Percentiles rank a stretch among this genome's conserved stretches.
phyloP scores from a whole-genome alignment of 2,888 invertebrate species.

The Pseudococcus longispinus region DNA sequence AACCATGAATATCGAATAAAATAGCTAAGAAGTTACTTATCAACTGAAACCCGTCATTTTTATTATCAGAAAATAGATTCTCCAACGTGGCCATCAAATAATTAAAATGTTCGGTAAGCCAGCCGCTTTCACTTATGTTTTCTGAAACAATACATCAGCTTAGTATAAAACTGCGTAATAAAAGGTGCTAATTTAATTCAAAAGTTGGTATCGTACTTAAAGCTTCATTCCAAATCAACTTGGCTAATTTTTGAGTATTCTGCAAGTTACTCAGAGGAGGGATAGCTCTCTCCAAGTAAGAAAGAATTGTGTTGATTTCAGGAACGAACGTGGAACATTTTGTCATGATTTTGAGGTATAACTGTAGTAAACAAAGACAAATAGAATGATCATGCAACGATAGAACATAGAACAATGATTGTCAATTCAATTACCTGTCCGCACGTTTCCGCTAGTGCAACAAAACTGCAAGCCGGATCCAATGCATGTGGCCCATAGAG shows the following conservation, averaged over 20 bases:
- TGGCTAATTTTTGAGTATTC: slow-evolving; percentile 28
- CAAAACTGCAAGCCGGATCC: slow-evolving; percentile 1
- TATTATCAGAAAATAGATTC: slow-evolving; percentile 18
- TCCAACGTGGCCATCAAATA: slow-evolving; percentile 37
- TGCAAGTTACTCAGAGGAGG: background rate
- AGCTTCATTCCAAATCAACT: slow-evolving; percentile 39
- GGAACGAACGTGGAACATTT: background rate
- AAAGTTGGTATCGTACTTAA: background rate
- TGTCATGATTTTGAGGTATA: background rate
- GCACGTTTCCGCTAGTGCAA: background rate
- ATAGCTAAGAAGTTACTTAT: background rate
- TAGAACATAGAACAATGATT: background rate
- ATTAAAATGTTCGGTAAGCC: slow-evolving; percentile 4
- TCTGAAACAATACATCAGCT: background rate
- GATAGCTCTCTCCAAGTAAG: slow-evolving; percentile 35
- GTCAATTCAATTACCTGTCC: slow-evolving; percentile 28
- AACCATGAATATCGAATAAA: background rate
- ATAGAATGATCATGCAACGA: background rate
- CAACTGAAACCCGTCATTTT: background rate
- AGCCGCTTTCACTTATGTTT: background rate
- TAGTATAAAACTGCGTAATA: background rate
- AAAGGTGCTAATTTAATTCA: background rate
- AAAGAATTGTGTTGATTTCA: background rate
- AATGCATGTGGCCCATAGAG: slow-evolving; percentile 14
- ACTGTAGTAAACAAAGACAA: background rate